phyloP scores from a whole-genome alignment of 2,797 vertebrate genomes.

The Acridotheres tristis region DNA sequence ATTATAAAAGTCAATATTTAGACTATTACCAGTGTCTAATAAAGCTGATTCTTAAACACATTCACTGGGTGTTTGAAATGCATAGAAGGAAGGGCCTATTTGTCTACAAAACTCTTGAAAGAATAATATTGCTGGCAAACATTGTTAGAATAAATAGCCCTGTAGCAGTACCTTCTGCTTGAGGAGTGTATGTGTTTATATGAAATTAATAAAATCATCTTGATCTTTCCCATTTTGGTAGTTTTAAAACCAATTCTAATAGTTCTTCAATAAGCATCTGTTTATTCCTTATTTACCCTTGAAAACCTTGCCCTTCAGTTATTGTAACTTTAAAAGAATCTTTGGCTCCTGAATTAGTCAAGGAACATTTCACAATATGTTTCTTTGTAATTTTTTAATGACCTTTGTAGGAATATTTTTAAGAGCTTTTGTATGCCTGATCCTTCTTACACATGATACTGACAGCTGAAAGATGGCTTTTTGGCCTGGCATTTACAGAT shows the following conservation, averaged over 20 bases:
- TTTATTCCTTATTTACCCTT: not conserved
- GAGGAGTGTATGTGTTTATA: not conserved
- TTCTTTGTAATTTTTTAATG: not conserved
- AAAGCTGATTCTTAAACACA: not conserved
- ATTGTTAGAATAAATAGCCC: not conserved
- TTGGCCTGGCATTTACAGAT: not conserved
- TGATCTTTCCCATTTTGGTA: not conserved
- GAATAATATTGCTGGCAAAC: not conserved
- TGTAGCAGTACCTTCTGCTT: not conserved
- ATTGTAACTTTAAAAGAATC: not conserved
- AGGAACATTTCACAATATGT: not conserved
- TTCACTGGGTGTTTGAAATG: not conserved
- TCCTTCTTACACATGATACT: not conserved
- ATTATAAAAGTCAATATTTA: slow-evolving; percentile 19
- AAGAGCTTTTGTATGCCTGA: not conserved
- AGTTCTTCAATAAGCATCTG: not conserved
- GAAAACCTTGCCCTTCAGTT: not conserved
- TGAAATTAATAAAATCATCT: not conserved
- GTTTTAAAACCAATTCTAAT: not conserved
- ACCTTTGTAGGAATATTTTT: not conserved
- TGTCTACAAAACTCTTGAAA: not conserved
- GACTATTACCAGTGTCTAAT: not conserved
- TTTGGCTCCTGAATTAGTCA: not conserved
- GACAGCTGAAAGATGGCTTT: not conserved
- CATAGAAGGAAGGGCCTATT: not conserved